Conservation (phyloP, 2,113 vertebrate species). For the Sciurus niger region DNA sequence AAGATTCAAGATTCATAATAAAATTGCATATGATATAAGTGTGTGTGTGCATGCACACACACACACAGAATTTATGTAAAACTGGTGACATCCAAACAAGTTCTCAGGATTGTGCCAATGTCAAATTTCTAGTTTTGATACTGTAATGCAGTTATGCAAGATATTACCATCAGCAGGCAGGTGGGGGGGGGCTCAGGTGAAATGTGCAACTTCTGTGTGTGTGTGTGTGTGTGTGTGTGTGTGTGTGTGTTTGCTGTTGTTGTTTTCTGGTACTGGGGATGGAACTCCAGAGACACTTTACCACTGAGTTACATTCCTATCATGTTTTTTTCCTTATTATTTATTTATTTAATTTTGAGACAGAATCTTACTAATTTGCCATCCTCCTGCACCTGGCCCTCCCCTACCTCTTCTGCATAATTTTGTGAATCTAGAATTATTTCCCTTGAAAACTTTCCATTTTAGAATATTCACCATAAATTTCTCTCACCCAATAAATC, state of each 20-base stretch:
- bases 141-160: background rate
- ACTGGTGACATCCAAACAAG: constrained; percentile 24
- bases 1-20: background rate
- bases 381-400: too few species aligned
- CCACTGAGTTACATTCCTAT: too few species aligned
- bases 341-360: too few species aligned
- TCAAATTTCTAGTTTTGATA: constrained; percentile 38
- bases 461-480: background rate
- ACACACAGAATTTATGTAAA: background rate
- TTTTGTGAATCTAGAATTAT: constrained; percentile 41
- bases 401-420: background rate
- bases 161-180: background rate
- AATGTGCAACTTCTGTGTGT: background rate
- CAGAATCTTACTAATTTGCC: too few species aligned
- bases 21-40: background rate
- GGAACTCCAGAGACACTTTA: too few species aligned
- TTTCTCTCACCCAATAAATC: constrained; percentile 18
- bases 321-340: too few species aligned
- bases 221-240: too few species aligned
- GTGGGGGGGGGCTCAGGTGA: background rate
- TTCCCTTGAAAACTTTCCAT: background rate
- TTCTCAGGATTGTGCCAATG: background rate
- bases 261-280: too few species aligned
- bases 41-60: background rate
- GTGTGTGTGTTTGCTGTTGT: too few species aligned